Percentiles rank a stretch among this genome's conserved stretches.
Evolutionary conservation across 2,113 vertebrate species (phyloP).

Genomic region (Mungos mungo): DNA sequence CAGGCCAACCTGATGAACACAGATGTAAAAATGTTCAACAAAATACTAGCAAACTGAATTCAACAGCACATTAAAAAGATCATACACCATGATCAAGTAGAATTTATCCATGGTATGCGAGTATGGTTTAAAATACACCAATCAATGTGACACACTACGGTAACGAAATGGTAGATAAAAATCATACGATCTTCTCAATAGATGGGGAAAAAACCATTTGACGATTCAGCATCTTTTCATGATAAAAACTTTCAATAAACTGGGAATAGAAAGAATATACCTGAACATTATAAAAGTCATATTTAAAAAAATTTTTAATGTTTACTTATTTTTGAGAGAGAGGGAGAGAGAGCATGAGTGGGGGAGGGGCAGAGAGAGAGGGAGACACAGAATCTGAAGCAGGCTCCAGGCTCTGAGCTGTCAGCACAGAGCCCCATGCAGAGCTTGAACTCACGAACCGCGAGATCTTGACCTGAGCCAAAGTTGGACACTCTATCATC

Average conservation of each 20-base stretch:
- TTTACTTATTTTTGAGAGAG: no score
- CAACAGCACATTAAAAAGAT: background rate
- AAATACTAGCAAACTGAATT: background rate
- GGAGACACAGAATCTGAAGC: no score
- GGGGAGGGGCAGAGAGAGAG: no score
- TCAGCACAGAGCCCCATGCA: no score
- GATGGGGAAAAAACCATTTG: background rate
- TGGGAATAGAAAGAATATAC: background rate
- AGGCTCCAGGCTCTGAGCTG: no score
- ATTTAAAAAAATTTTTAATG: background rate
- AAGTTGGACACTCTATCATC: no score
- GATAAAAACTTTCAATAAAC: background rate
- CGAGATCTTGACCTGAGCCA: no score
- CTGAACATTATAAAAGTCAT: background rate
- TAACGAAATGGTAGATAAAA: background rate
- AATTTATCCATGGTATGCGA: background rate
- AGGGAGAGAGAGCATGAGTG: no score
- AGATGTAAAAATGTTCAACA: background rate
- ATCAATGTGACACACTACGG: background rate
- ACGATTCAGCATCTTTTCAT: background rate
- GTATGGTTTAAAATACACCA: background rate
- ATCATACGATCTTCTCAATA: background rate
- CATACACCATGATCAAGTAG: background rate
- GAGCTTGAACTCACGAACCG: no score
- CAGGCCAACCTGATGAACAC: background rate